Base-by-base conservation (phyloP, 2,797 vertebrate genomes). In the Micromesistius poutassou region DNA sequence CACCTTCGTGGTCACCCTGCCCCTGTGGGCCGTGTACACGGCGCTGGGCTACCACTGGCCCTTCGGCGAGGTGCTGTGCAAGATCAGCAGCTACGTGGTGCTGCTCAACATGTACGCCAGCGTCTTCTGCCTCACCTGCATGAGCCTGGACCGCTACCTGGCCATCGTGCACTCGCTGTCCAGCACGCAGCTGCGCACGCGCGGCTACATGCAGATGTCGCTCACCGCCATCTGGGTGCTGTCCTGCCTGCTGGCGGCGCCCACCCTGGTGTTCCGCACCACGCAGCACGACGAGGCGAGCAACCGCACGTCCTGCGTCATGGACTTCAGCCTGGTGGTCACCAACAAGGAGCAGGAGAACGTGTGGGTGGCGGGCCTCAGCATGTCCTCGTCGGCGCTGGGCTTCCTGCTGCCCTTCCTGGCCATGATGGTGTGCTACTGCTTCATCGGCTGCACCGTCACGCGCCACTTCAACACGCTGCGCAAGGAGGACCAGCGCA, bases 81-180 rank as follows among this genome's bases (percentile, higher is more conserved):
- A 97, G 91, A 89, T 96, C 85, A 96, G 96, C 92, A 96, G 96
- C 86, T 97, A 95, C 38, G 81, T 96, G 85, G 94, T 96, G 76
- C 93, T 97, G 81, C 95, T 97, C 81, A 96, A 96, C 93, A 96
- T 96, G 96, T 97, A 96, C 19, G 95, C 97, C 89, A 97, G 96
- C 10, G 95, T 96, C 88, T 98, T 97, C 92, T 96, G 96, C 92
- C 95, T 97, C 84, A 96, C 94, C 80, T 95, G 95, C 89, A 95
- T 97, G 89, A 97, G 97, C 87, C 92, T 97, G 33, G 95, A 97
- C 91, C 95, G 96, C 81, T 97, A 96, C 91, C 89, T 97, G 87
- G 96, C 95, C 91, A 95, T 96, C 6, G 93, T 95, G 31, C 94
- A 93, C 88, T 95, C 96, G 0, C 76, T 95, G 87, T 94, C 87